phyloP scores from a whole-genome alignment of 2,888 invertebrate species.

The Gnatocerus cornutus region DNA sequence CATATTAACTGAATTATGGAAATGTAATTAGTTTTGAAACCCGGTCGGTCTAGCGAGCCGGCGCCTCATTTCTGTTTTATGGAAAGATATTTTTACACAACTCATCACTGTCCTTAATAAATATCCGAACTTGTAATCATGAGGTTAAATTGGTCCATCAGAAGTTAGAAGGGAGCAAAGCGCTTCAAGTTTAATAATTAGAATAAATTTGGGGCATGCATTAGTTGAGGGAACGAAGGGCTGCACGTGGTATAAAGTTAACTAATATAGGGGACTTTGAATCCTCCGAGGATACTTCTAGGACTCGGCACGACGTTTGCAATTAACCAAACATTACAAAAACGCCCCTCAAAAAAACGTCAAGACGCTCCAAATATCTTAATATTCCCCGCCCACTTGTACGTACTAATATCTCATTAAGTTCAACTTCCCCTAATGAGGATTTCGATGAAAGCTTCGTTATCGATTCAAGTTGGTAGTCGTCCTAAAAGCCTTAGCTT shows the following conservation, averaged over 20 bases:
- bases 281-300: constrained; percentile 36
- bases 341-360: no score
- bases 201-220: constrained; percentile 53
- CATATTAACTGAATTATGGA: constrained; percentile 73
- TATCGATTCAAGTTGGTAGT: constrained; percentile 13
- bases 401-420: constrained; percentile 26
- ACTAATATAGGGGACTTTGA: constrained; percentile 39
- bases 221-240: constrained; percentile 36
- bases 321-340: constrained; percentile 58
- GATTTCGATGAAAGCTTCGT: constrained; percentile 21
- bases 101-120: constrained; percentile 33
- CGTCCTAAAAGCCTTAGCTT: constrained; percentile 23
- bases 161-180: constrained; percentile 48
- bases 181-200: constrained; percentile 56
- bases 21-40: constrained; percentile 68
- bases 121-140: constrained; percentile 41
- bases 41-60: constrained; percentile 36
- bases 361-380: constrained; percentile 45
- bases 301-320: constrained; percentile 45
- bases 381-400: no score
- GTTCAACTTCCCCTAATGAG: constrained; percentile 11
- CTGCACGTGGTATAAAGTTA: constrained; percentile 41
- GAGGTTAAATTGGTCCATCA: constrained; percentile 49
- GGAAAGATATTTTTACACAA: constrained; percentile 24
- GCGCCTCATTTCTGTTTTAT: constrained; percentile 35